phyloP scores from a whole-genome alignment of 2,797 vertebrate genomes.

The Diplodus sargus region DNA sequence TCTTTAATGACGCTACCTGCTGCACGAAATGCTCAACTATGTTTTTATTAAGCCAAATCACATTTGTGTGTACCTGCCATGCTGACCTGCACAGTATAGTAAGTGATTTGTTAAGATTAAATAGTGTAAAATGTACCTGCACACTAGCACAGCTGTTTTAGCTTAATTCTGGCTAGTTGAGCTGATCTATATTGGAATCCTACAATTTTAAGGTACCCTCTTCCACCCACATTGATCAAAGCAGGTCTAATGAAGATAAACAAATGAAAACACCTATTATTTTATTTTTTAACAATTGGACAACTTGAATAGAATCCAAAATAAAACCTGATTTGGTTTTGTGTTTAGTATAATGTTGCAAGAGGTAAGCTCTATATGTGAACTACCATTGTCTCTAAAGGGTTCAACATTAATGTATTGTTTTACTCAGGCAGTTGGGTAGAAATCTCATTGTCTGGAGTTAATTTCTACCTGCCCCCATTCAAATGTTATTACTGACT shows the following conservation, averaged over 20 bases:
- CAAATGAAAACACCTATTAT: not conserved
- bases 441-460: no score
- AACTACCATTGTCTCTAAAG: not conserved
- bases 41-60: not conserved
- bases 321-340: not conserved
- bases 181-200: not conserved
- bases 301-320: not conserved
- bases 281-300: not conserved
- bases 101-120: no score
- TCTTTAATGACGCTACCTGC: not conserved
- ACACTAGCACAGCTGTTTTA: not conserved
- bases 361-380: not conserved
- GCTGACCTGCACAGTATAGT: not conserved
- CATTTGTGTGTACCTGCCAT: no score
- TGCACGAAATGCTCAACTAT: not conserved
- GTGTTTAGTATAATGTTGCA: not conserved
- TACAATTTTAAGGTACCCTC: not conserved
- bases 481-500: no score
- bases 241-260: not conserved
- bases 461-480: no score
- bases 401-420: no score
- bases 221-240: not conserved
- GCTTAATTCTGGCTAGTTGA: not conserved
- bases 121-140: not conserved
- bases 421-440: no score